Evolutionary conservation across 2,113 vertebrate genomes (phyloP).

Genomic region (Recurvirostra avosetta): DNA sequence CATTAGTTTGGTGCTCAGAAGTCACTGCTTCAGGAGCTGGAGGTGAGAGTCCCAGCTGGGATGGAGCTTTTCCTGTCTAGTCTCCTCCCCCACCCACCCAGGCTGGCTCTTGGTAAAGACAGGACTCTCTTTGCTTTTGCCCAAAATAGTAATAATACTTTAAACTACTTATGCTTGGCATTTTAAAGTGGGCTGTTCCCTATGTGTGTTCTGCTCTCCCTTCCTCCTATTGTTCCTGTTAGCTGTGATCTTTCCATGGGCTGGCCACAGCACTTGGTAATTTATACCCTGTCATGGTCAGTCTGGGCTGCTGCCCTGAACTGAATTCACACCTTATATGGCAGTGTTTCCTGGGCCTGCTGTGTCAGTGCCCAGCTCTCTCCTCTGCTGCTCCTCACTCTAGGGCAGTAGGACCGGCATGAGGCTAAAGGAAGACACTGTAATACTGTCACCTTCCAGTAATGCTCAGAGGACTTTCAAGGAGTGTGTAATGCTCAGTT

Average conservation of each 20-base stretch:
- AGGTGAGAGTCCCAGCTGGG: neutral
- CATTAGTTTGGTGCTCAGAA: neutral
- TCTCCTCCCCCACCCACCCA: too few species aligned
- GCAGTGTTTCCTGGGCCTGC: neutral
- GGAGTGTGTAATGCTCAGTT: neutral
- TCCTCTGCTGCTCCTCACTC: neutral
- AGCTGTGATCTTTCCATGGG: neutral
- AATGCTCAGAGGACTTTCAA: neutral
- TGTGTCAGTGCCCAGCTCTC: neutral
- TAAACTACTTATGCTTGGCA: neutral
- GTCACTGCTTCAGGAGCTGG: neutral
- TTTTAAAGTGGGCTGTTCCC: neutral
- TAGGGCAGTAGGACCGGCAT: neutral
- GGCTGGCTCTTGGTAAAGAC: neutral
- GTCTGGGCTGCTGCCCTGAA: neutral
- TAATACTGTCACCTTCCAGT: neutral
- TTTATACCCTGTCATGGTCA: neutral
- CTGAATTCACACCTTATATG: constrained; percentile 43
- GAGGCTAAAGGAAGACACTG: neutral
- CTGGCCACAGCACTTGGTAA: neutral
- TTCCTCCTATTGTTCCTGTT: constrained; percentile 43
- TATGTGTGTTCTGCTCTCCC: neutral
- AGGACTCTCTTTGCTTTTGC: neutral
- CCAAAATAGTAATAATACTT: constrained; percentile 36
- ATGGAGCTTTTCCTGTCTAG: neutral